Evolutionary conservation across 1,140 invertebrate genomes (phyloP).

Genomic region (Apis cerana): DNA sequence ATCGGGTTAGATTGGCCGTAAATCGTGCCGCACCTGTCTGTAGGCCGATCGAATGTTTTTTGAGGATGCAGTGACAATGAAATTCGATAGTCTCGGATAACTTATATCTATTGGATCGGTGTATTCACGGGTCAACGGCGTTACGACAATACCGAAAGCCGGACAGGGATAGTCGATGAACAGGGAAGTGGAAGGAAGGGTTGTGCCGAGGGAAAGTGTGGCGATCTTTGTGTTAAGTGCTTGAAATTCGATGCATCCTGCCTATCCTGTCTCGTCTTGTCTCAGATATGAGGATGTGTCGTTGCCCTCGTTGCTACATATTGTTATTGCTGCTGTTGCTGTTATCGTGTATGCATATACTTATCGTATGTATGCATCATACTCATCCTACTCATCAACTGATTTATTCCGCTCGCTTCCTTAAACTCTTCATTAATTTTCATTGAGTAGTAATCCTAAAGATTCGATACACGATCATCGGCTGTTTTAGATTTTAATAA

Average conservation of each 20-base stretch:
- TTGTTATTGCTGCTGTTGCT: background rate
- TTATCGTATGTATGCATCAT: background rate
- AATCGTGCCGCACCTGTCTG: constrained; percentile 60
- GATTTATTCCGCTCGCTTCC: constrained; percentile 19
- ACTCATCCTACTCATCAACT: background rate
- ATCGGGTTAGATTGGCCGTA: constrained; percentile 15
- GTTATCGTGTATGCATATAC: background rate
- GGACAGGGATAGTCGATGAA: constrained; percentile 39
- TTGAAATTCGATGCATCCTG: constrained; percentile 69
- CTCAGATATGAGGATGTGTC: constrained; percentile 17
- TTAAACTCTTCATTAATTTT: constrained; percentile 34
- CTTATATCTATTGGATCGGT: constrained; percentile 36
- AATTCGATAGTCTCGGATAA: constrained; percentile 59
- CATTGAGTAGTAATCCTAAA: constrained; percentile 37
- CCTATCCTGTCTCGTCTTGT: constrained; percentile 62
- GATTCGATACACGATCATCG: constrained; percentile 23
- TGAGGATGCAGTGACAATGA: constrained; percentile 65
- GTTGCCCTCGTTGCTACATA: constrained; percentile 22
- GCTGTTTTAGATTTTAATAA: background rate
- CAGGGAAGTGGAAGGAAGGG: constrained; percentile 29
- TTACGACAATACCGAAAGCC: constrained; percentile 60
- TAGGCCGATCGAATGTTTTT: constrained; percentile 53
- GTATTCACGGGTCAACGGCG: constrained; percentile 62
- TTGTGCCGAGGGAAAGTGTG: constrained; percentile 10
- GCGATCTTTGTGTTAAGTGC: constrained; percentile 63